These are phyloP conservation scores for Cinclus mexicanus DNA, from an alignment of 2,113 vertebrate genomes.

Conservation along the genomic window DNA sequence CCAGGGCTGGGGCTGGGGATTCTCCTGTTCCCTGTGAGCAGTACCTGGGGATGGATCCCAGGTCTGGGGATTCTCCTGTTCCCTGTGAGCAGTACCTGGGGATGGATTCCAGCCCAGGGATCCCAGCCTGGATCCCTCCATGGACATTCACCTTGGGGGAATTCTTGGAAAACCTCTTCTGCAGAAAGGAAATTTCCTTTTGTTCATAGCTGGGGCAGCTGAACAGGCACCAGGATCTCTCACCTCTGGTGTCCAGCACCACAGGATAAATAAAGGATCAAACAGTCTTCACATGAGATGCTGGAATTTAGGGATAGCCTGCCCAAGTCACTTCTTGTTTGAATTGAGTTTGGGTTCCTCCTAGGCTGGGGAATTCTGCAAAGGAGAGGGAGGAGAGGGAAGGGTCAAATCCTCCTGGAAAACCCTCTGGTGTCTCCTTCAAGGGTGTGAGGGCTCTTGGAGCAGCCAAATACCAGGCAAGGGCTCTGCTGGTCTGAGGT, in stretches of 20 bases:
- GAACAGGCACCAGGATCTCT: accelerated
- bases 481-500: neutral
- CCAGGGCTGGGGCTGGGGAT: neutral
- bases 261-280: neutral
- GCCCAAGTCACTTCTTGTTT: neutral
- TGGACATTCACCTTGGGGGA: neutral
- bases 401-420: accelerated
- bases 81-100: too few relatives aligned
- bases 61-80: neutral
- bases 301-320: neutral
- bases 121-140: neutral
- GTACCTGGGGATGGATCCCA: neutral
- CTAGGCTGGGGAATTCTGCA: neutral
- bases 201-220: neutral
- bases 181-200: neutral
- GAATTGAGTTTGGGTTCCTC: neutral
- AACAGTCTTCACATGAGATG: neutral
- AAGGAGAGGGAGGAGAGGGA: neutral
- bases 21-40: neutral
- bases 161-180: neutral
- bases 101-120: too few relatives aligned
- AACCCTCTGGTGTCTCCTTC: neutral
- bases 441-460: neutral
- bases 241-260: accelerated
- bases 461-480: neutral